phyloP scores from a whole-genome alignment of 2,113 vertebrate species.

The Lasiurus borealis region DNA sequence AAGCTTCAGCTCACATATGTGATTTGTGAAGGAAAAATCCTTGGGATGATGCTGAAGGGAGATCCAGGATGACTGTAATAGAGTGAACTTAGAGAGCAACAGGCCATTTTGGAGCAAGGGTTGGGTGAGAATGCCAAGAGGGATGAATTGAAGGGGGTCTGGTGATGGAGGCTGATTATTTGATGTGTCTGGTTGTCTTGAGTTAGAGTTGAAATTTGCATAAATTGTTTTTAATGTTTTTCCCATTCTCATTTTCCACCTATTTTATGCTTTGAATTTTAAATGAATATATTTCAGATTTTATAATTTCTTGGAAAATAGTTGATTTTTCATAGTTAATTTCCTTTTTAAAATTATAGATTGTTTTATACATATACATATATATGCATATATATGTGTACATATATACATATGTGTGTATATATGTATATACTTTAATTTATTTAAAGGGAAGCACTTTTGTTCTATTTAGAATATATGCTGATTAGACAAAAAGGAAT shows the following conservation, averaged over 20 bases:
- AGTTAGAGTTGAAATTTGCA: not conserved
- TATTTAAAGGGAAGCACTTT: not conserved
- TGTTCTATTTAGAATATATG: not conserved
- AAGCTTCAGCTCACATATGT: not conserved
- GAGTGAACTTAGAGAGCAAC: accelerated
- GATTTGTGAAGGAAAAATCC: not conserved
- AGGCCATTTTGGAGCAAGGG: not conserved
- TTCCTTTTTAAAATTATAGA: slow-evolving; percentile 17
- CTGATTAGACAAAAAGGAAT: not conserved
- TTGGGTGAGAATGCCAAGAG: not conserved
- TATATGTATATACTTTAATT: no score
- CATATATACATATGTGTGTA: no score
- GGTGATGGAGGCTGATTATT: not conserved
- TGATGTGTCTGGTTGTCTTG: not conserved
- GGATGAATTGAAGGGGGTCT: not conserved
- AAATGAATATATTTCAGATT: slow-evolving; percentile 16
- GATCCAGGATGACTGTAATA: not conserved
- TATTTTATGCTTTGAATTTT: slow-evolving; percentile 10
- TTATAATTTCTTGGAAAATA: slow-evolving; percentile 18
- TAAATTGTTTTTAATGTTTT: not conserved
- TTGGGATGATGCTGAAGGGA: not conserved
- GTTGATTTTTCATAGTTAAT: not conserved
- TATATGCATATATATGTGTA: no score
- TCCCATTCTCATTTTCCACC: not conserved
- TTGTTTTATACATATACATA: not conserved